Conservation (phyloP, 2,113 vertebrate genomes). For the Bos indicus region DNA sequence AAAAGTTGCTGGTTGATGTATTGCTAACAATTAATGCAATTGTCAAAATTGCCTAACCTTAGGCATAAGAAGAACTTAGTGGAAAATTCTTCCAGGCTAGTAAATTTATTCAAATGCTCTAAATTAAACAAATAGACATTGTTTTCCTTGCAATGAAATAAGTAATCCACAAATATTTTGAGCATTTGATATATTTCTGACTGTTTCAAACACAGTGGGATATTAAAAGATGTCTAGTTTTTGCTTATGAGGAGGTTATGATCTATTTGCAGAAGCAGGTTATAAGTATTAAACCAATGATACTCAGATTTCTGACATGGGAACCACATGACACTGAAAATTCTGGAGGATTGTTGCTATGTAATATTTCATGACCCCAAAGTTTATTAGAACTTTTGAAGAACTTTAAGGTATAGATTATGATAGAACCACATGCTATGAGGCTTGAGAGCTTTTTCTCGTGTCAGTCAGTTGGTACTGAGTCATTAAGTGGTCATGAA, state of each 20-base stretch:
- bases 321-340: background rate
- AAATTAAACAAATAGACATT: background rate
- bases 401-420: background rate
- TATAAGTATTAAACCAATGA: background rate
- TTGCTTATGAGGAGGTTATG: background rate
- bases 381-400: background rate
- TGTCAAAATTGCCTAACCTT: background rate
- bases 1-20: background rate
- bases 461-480: too few relatives aligned
- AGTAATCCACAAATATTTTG: slow-evolving; percentile 20
- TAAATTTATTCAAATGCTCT: background rate
- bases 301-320: background rate
- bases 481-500: background rate
- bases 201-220: background rate
- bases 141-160: background rate
- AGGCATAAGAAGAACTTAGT: background rate
- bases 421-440: rapidly evolving
- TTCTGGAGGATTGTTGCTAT: background rate
- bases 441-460: background rate
- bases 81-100: background rate
- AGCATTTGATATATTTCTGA: background rate
- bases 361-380: background rate
- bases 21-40: background rate
- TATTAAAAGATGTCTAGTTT: background rate
- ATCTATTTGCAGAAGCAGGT: background rate